These are phyloP conservation scores for Halocaridina rubra DNA, from an alignment of 2,888 invertebrate species.

Conservation along the genomic window DNA sequence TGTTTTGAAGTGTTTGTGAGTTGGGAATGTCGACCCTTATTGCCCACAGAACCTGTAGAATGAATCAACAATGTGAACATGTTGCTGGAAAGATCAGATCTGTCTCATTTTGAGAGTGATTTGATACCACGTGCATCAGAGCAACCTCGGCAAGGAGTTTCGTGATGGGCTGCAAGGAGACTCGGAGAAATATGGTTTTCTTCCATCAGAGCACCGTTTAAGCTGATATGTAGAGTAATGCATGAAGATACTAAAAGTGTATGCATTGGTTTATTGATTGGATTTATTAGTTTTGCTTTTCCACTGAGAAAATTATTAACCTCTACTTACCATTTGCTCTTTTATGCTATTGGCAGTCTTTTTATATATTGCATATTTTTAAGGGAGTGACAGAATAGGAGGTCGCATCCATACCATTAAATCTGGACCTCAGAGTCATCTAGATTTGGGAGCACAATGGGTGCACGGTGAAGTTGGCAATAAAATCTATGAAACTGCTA, in stretches of 20 bases:
- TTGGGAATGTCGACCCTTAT: no score
- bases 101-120: no score
- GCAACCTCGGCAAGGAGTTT: no score
- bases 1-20: no score
- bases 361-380: no score
- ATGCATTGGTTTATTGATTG: not conserved
- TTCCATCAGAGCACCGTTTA: no score
- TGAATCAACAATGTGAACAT: no score
- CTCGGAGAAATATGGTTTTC: no score
- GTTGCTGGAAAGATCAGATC: no score
- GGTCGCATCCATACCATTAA: conserved; percentile 25
- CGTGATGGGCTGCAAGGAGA: no score
- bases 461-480: conserved; percentile 66
- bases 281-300: not conserved
- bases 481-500: conserved; percentile 52
- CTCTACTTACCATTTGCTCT: not conserved
- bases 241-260: not conserved
- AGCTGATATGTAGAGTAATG: not conserved
- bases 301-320: not conserved
- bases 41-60: no score
- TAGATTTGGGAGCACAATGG: conserved; percentile 66
- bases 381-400: conserved; percentile 40
- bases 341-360: not conserved
- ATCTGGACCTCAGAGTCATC: conserved; percentile 46
- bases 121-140: no score